Percentiles rank a stretch among this genome's conserved stretches.
phyloP scores from a whole-genome alignment of 2,113 vertebrate genomes.

The Parotia lawesii region DNA sequence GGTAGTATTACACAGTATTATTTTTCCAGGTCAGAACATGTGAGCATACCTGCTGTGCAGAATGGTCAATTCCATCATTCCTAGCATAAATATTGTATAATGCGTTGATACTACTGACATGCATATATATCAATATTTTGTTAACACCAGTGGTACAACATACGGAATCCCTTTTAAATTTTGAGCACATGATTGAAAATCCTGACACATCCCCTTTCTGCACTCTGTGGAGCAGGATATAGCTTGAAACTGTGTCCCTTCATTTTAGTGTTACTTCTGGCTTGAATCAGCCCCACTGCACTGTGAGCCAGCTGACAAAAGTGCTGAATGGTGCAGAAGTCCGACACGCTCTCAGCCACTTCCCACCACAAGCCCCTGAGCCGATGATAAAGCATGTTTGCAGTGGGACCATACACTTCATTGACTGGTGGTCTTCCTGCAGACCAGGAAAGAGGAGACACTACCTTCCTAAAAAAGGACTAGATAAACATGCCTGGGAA shows the following conservation, averaged over 20 bases:
- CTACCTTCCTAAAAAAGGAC: not conserved
- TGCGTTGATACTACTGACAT: not conserved
- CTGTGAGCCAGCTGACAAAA: constrained; percentile 25
- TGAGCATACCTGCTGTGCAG: not conserved
- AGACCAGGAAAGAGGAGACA: not conserved
- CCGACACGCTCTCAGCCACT: not conserved
- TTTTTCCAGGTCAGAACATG: not conserved
- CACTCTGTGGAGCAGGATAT: not conserved
- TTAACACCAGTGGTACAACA: not conserved
- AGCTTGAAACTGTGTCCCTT: constrained; percentile 23
- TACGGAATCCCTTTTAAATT: constrained; percentile 38
- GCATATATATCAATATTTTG: not conserved
- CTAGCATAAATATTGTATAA: not conserved
- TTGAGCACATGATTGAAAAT: constrained; percentile 45
- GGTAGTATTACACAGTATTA: not conserved
- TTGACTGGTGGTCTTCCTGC: not conserved
- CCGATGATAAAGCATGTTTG: not conserved
- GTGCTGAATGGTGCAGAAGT: constrained; percentile 31
- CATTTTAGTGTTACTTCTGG: constrained; percentile 45
- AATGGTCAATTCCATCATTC: not conserved
- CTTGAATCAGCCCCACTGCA: constrained; percentile 38
- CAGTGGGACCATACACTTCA: not conserved
- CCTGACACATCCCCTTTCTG: constrained; percentile 34
- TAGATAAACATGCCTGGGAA: constrained; percentile 7
- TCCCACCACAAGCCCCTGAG: not conserved